phyloP scores from a whole-genome alignment of 2,113 vertebrate species.

The Podarcis raffonei region DNA sequence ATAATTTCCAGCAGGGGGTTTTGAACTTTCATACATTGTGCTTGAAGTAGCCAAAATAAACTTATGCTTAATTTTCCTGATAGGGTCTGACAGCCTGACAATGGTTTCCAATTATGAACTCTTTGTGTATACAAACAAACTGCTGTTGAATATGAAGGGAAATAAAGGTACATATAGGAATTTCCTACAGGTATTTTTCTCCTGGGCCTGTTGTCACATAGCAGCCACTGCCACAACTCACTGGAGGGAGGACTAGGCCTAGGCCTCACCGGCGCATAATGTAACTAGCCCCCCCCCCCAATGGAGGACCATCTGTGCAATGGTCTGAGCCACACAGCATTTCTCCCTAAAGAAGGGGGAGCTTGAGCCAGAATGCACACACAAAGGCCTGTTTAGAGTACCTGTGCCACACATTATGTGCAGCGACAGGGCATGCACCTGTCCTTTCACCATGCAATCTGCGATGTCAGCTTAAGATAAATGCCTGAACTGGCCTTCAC shows the following conservation, averaged over 20 bases:
- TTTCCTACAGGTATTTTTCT: neutral
- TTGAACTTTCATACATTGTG: neutral
- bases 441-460: neutral
- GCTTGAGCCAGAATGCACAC: neutral
- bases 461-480: too few species aligned
- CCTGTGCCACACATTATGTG: too few species aligned
- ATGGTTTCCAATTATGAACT: neutral
- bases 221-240: neutral
- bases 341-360: neutral
- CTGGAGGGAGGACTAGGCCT: neutral
- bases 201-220: neutral
- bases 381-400: neutral
- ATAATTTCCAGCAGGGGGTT: neutral
- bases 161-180: neutral
- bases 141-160: neutral
- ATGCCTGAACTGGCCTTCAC: too few species aligned
- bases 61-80: neutral
- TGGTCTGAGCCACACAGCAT: neutral
- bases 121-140: neutral
- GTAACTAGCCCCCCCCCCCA: neutral
- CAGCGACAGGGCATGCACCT: neutral
- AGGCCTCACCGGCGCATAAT: too few species aligned
- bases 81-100: neutral
- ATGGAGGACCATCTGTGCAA: neutral
- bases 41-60: neutral